phyloP scores from a whole-genome alignment of 2,113 vertebrate genomes.

The Aegithalos caudatus region DNA sequence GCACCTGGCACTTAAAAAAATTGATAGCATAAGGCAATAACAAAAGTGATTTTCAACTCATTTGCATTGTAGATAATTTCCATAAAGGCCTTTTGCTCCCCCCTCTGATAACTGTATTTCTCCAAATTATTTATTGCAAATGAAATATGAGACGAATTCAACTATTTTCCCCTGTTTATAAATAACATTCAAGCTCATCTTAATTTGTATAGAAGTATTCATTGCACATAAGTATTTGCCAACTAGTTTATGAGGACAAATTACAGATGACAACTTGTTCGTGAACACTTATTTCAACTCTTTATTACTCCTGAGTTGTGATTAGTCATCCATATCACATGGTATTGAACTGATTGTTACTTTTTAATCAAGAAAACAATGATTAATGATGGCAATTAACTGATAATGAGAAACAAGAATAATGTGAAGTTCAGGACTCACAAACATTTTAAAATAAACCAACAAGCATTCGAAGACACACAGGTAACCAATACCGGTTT shows the following conservation, averaged over 20 bases:
- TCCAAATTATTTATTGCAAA: conserved; percentile 36
- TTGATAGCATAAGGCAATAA: conserved; percentile 7
- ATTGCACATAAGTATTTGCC: conserved; percentile 34
- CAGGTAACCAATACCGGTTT: not conserved
- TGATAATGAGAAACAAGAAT: conserved; percentile 54
- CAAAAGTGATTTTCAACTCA: conserved; percentile 37
- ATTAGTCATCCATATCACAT: conserved; percentile 59
- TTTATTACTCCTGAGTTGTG: conserved; percentile 60
- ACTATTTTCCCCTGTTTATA: conserved; percentile 8
- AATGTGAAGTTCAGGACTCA: conserved; percentile 33
- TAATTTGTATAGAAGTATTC: conserved; percentile 47
- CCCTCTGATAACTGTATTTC: conserved; percentile 34
- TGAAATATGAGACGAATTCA: conserved; percentile 17
- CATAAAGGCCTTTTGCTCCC: not conserved
- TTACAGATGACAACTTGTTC: conserved; percentile 56
- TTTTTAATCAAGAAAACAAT: conserved; percentile 66
- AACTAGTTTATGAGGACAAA: conserved; percentile 61
- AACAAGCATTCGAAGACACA: not conserved
- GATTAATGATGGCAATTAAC: conserved; percentile 66
- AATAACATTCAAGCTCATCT: conserved; percentile 31
- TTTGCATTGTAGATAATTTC: conserved; percentile 26
- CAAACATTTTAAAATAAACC: conserved; percentile 38
- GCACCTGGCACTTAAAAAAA: conserved; percentile 18
- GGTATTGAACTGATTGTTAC: conserved; percentile 55
- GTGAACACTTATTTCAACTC: conserved; percentile 50